A percentile compares a stretch with the other conserved stretches of the same genome.
Evolutionary conservation across 2,113 vertebrate species (phyloP).

Genomic region (Otocyon megalotis): DNA sequence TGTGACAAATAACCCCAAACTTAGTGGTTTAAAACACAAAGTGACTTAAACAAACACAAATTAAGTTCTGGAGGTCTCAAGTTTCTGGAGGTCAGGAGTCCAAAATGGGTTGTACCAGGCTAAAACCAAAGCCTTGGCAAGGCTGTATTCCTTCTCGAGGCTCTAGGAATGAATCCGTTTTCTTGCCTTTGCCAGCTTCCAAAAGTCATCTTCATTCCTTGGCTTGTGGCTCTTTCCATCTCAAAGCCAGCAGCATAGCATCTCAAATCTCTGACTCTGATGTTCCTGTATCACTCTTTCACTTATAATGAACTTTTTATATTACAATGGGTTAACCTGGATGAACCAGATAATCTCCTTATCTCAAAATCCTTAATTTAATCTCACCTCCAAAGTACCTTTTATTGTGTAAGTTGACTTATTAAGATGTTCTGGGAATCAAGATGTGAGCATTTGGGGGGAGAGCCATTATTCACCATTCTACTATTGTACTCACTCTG

Average conservation of each 20-base stretch:
- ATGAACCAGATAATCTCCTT: background rate
- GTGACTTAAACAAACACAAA: background rate
- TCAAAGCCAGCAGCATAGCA: background rate
- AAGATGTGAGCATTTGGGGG: background rate
- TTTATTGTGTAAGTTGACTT: background rate
- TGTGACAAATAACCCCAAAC: background rate
- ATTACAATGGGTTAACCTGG: too few relatives aligned
- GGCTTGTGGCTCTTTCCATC: background rate
- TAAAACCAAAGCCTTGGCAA: background rate
- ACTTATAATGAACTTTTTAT: background rate
- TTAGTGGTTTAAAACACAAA: background rate
- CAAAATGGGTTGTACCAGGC: background rate
- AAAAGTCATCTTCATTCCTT: background rate
- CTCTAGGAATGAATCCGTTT: background rate
- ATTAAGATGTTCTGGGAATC: background rate
- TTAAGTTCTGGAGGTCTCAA: background rate
- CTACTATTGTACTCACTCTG: background rate
- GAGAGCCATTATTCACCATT: background rate
- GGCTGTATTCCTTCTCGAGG: background rate
- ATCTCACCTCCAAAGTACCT: background rate
- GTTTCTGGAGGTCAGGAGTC: background rate
- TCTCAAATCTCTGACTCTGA: background rate
- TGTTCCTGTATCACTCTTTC: background rate
- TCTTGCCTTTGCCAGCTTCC: background rate
- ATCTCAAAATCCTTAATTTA: background rate